Evolutionary conservation across 2,888 invertebrate species (phyloP).

Genomic region (Nomada goodeniana): DNA sequence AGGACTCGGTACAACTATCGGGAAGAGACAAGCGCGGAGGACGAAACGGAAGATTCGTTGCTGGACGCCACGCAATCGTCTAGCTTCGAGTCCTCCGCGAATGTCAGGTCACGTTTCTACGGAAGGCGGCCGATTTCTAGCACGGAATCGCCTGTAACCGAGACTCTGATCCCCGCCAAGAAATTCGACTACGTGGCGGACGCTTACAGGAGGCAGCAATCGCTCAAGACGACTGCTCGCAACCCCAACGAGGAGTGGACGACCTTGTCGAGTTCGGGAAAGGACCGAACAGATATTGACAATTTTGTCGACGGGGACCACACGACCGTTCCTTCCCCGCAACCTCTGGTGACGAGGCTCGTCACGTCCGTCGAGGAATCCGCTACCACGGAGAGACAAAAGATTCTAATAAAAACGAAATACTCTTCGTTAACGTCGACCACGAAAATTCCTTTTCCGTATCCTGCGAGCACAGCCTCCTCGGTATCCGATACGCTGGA

Average conservation of each 20-base stretch:
- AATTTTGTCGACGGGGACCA: constrained; percentile 68
- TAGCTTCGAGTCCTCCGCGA: constrained; percentile 48
- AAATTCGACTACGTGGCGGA: constrained; percentile 82
- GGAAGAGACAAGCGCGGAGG: not conserved
- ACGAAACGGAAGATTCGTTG: constrained; percentile 16
- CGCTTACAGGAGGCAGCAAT: constrained; percentile 79
- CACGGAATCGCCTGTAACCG: constrained; percentile 77
- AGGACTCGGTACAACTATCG: constrained; percentile 64
- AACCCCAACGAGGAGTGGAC: constrained; percentile 34
- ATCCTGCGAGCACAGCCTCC: constrained; percentile 27
- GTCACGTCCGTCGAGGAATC: constrained; percentile 85
- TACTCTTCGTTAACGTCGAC: constrained; percentile 80
- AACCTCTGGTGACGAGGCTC: constrained; percentile 83
- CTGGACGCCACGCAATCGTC: constrained; percentile 34
- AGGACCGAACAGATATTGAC: constrained; percentile 36
- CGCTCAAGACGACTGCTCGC: constrained; percentile 71
- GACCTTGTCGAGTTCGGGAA: not conserved
- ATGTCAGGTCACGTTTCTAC: constrained; percentile 68
- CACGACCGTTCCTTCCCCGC: constrained; percentile 70
- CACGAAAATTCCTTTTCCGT: constrained; percentile 76
- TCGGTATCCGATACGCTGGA: constrained; percentile 5
- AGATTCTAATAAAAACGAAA: constrained; percentile 83
- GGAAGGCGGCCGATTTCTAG: constrained; percentile 72
- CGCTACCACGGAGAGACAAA: constrained; percentile 84
- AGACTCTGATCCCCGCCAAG: constrained; percentile 81